Evolutionary conservation across 2,888 invertebrate genomes (phyloP).

Genomic region (Punctoribates punctum): DNA sequence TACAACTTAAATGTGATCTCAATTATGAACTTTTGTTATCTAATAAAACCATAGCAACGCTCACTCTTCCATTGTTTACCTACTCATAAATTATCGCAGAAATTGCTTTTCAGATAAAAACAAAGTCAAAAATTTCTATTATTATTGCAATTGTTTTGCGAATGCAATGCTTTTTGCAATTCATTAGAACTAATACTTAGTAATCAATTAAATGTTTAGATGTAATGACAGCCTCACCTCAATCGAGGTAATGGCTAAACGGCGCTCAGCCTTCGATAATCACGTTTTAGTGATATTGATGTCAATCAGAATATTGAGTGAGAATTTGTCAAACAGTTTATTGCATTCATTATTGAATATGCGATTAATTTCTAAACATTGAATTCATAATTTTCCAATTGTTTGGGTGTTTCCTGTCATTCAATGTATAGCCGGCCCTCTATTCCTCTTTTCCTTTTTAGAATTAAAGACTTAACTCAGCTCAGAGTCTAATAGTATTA

Average conservation of each 20-base stretch:
- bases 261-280: too few species aligned
- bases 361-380: not conserved
- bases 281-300: too few species aligned
- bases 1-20: not conserved
- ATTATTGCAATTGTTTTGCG: not conserved
- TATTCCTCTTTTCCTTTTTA: conserved; percentile 22
- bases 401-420: conserved; percentile 24
- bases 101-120: conserved; percentile 11
- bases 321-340: too few species aligned
- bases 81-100: conserved; percentile 20
- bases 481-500: conserved; percentile 3
- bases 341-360: not conserved
- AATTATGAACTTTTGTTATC: conserved; percentile 35
- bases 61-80: not conserved
- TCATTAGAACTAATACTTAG: too few species aligned
- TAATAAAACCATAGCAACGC: conserved; percentile 12
- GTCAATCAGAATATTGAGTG: too few species aligned
- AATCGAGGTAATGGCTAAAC: too few species aligned
- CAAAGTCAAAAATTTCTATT: conserved; percentile 13
- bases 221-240: too few species aligned
- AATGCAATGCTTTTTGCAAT: not conserved
- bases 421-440: conserved; percentile 22
- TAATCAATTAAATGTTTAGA: too few species aligned
- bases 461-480: conserved; percentile 14
- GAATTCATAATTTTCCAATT: conserved; percentile 1